Evolutionary conservation across 2,888 invertebrate species (phyloP).

Genomic region (Andrena marginata): DNA sequence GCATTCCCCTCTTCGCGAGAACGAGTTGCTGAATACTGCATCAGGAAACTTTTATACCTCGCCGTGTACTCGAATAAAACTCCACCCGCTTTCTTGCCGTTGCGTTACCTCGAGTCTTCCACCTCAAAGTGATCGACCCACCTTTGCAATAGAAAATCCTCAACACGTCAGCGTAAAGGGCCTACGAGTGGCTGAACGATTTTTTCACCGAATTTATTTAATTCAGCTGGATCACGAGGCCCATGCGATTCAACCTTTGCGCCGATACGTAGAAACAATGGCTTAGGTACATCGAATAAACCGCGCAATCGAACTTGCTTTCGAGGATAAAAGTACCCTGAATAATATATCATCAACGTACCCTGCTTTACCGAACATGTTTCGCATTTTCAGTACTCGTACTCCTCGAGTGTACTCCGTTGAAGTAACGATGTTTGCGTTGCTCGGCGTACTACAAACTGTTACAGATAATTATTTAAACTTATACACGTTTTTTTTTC

Average conservation of each 20-base stretch:
- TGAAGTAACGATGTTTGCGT: constrained; percentile 14
- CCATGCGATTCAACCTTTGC: constrained; percentile 1
- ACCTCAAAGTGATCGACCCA: constrained; percentile 40
- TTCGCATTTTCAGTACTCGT: constrained; percentile 5
- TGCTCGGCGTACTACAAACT: neutral
- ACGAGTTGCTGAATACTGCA: constrained; percentile 60
- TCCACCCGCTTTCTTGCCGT: constrained; percentile 48
- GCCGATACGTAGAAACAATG: constrained; percentile 28
- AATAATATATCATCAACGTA: constrained; percentile 33
- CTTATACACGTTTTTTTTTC: neutral
- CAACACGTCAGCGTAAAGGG: neutral
- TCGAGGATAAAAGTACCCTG: constrained; percentile 24
- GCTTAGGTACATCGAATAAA: constrained; percentile 27
- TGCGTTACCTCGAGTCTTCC: constrained; percentile 45
- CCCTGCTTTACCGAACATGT: constrained; percentile 37
- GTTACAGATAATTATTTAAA: neutral
- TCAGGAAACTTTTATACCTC: constrained; percentile 63
- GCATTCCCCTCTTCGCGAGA: constrained; percentile 18
- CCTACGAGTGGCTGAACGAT: neutral
- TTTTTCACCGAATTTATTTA: constrained; percentile 21
- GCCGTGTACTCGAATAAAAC: constrained; percentile 56
- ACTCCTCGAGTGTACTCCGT: neutral
- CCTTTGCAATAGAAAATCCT: constrained; percentile 33
- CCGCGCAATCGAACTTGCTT: constrained; percentile 27
- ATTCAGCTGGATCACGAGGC: constrained; percentile 3